Evolutionary conservation across 2,113 vertebrate genomes (phyloP), one percentile per base, ranked within the genome.

Genomic region (Okapia johnstoni): DNA sequence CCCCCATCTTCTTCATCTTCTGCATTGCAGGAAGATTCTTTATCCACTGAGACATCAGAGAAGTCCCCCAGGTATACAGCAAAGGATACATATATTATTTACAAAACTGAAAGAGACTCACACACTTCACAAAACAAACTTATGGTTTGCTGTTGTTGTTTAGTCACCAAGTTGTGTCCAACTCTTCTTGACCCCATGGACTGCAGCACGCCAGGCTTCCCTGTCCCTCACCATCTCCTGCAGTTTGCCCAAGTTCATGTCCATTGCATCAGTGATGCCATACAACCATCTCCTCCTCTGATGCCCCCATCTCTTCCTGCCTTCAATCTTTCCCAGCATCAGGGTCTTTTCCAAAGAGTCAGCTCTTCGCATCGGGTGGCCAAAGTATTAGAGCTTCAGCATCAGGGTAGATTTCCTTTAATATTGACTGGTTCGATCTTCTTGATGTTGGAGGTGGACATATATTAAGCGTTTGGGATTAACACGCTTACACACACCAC

Each of bases 361-460:
- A 40, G 66, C 5, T 73, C 66, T 40, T 73, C 0, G 1, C 36
- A 6, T 40, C 10, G 0, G n/a, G n/a, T 73, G 66, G 36, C n/a
- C 19, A 12, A 13, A 73, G n/a, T 23, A 40, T 23, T 73, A 19
- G 66, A 23, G 66, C 66, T 40, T 73, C 19, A 6, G 36, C 10
- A 23, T 73, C 66, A 40, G 36, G 36, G 66, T 36, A 40, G 66
- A 12, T 40, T 70, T 40, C 66, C 66, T 40, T 23, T 40, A 40
- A 73, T 73, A 73, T 73, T 70, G n/a, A 40, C 9, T 12, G 66
- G 36, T 40, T 73, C 40, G 66, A 73, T 6, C 66, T 70, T 70
- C n/a, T 73, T 73, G 66, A 73, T 40, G 66, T 73, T 73, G 76
- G 8, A 10, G 76, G 46, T 10, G 5, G 77, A 33, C 48, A 19